phyloP scores from a whole-genome alignment of 1,140 invertebrate species.

The Aphis craccivora region DNA sequence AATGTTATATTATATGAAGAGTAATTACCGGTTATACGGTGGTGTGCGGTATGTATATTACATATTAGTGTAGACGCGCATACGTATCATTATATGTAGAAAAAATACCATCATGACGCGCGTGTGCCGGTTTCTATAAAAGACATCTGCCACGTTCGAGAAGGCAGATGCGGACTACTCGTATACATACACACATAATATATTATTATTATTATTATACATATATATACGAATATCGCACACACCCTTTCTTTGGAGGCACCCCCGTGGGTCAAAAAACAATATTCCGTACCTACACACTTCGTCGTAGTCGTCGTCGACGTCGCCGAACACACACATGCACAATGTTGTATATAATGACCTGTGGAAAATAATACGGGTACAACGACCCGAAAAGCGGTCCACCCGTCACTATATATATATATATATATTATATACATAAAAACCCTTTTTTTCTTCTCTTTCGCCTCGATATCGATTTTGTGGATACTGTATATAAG shows the following conservation, averaged over 20 bases:
- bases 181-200: background rate
- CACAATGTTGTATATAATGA: slow-evolving; percentile 2
- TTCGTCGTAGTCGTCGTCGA: background rate
- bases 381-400: slow-evolving; percentile 44
- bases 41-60: slow-evolving; percentile 27
- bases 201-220: background rate
- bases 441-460: slow-evolving; percentile 39
- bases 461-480: slow-evolving; percentile 12
- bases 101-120: slow-evolving; percentile 41
- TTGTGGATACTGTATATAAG: background rate
- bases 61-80: background rate
- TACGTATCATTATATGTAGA: background rate
- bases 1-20: background rate
- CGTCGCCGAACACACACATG: background rate
- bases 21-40: slow-evolving; percentile 46
- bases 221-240: slow-evolving; percentile 34
- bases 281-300: slow-evolving; percentile 44
- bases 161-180: slow-evolving; percentile 46
- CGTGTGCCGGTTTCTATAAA: slow-evolving; percentile 45
- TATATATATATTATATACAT: too few species aligned
- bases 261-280: slow-evolving; percentile 54
- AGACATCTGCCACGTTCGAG: slow-evolving; percentile 50
- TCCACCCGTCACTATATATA: background rate
- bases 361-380: slow-evolving; percentile 38
- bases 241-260: slow-evolving; percentile 56